Percentiles rank a stretch among this genome's conserved stretches.
Evolutionary conservation across 1,140 invertebrate genomes (phyloP).

Genomic region (Pristionchus pacificus): DNA sequence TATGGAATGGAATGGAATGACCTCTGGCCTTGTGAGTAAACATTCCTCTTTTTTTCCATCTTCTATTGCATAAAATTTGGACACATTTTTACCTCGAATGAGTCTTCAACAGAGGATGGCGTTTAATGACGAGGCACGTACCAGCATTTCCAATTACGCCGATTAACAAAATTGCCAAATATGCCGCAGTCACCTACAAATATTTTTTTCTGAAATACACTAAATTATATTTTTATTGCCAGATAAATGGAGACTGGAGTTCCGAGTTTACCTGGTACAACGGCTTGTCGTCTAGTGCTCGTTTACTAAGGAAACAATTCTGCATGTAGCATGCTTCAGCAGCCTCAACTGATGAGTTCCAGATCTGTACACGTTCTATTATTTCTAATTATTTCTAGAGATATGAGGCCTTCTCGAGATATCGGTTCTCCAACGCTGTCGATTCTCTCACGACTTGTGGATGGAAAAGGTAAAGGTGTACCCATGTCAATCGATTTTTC

Average conservation of each 20-base stretch:
- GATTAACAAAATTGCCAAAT: slow-evolving; percentile 75
- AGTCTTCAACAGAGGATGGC: slow-evolving; percentile 31
- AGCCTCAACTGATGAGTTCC: not conserved
- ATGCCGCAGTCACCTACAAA: slow-evolving; percentile 67
- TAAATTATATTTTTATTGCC: not conserved
- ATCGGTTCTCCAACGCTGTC: no score
- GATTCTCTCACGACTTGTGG: no score
- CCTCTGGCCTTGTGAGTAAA: no score
- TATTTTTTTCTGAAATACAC: no score
- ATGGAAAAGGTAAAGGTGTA: no score
- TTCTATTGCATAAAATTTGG: not conserved
- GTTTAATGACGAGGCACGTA: slow-evolving; percentile 80
- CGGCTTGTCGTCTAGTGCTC: slow-evolving; percentile 24
- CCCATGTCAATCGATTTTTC: no score
- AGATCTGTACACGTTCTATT: no score
- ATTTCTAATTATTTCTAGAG: no score
- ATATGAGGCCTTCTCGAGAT: no score
- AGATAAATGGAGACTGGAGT: not conserved
- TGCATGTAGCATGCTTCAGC: slow-evolving; percentile 32
- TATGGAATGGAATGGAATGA: not conserved
- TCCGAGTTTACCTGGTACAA: slow-evolving; percentile 34
- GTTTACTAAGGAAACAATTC: slow-evolving; percentile 25
- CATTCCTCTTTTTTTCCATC: not conserved
- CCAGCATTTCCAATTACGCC: slow-evolving; percentile 81
- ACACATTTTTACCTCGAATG: slow-evolving; percentile 20